Percentiles rank a stretch among this genome's conserved stretches.
These are phyloP conservation scores for Miniopterus natalensis DNA, from an alignment of 2,113 vertebrate genomes.

Conservation along the genomic window DNA sequence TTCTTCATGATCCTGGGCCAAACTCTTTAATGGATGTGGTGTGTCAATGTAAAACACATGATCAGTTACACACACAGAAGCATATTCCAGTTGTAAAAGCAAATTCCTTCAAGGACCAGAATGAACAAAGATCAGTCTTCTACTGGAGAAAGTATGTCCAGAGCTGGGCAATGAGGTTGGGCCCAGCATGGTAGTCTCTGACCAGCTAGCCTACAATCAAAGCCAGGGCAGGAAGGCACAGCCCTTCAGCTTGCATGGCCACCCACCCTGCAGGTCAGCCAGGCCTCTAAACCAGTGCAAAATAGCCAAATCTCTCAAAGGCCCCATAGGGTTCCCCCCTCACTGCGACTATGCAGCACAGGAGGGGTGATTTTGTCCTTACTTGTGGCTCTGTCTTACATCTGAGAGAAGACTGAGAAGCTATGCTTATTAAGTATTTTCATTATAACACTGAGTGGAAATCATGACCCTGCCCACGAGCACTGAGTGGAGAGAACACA, in stretches of 20 bases:
- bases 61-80: slow-evolving; percentile 38
- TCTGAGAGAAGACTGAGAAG: slow-evolving; percentile 14
- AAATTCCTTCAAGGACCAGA: slow-evolving; percentile 30
- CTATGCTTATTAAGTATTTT: not conserved
- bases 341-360: not conserved
- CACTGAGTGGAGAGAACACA: not conserved
- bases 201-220: not conserved
- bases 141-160: not conserved
- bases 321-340: not conserved
- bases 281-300: not conserved
- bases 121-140: not conserved
- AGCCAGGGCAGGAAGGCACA: not conserved
- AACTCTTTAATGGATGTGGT: slow-evolving; percentile 56
- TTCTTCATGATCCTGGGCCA: slow-evolving; percentile 71
- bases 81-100: slow-evolving; percentile 72
- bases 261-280: not conserved
- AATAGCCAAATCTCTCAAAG: not conserved
- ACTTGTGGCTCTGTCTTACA: not conserved
- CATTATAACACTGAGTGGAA: slow-evolving; percentile 10
- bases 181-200: not conserved
- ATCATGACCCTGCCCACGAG: slow-evolving; percentile 9
- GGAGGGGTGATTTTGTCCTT: not conserved
- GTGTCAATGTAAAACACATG: slow-evolving; percentile 28
- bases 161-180: not conserved
- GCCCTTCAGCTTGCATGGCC: not conserved